Evolutionary conservation across 2,113 vertebrate species (phyloP).

Genomic region (Stigmatopora nigra): DNA sequence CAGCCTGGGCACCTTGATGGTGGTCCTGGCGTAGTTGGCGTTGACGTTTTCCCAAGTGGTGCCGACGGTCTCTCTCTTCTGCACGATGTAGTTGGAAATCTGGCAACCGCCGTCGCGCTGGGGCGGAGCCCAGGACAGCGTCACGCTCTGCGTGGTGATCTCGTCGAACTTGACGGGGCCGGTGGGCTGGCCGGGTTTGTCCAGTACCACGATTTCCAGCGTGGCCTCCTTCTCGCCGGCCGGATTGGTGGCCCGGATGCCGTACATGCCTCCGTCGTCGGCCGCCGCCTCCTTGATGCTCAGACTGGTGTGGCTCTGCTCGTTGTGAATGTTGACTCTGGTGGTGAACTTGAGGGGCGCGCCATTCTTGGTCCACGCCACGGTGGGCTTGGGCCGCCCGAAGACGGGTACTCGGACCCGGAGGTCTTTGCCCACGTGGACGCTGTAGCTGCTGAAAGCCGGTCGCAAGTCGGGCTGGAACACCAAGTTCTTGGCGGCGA

Average conservation of each 20-base stretch:
- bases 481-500: conserved; percentile 89
- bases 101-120: conserved; percentile 85
- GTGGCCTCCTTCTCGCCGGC: conserved; percentile 84
- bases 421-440: conserved; percentile 87
- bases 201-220: conserved; percentile 86
- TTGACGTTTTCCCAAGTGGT: conserved; percentile 88
- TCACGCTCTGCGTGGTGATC: conserved; percentile 89
- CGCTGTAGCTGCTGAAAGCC: conserved; percentile 85
- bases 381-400: conserved; percentile 87
- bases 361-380: conserved; percentile 88
- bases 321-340: conserved; percentile 81
- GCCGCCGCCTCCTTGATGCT: conserved; percentile 87
- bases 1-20: conserved; percentile 82
- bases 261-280: conserved; percentile 89
- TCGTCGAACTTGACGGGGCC: conserved; percentile 93
- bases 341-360: conserved; percentile 86
- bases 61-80: conserved; percentile 92
- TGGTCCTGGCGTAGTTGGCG: conserved; percentile 84
- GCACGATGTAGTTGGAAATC: conserved; percentile 94
- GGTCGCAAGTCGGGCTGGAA: conserved; percentile 91
- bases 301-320: conserved; percentile 73
- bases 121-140: conserved; percentile 89
- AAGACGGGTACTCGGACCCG: conserved; percentile 84
- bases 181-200: conserved; percentile 89
- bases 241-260: conserved; percentile 80